These are phyloP conservation scores for Bellardia pandia DNA, from an alignment of 2,888 invertebrate species.

Conservation along the genomic window DNA sequence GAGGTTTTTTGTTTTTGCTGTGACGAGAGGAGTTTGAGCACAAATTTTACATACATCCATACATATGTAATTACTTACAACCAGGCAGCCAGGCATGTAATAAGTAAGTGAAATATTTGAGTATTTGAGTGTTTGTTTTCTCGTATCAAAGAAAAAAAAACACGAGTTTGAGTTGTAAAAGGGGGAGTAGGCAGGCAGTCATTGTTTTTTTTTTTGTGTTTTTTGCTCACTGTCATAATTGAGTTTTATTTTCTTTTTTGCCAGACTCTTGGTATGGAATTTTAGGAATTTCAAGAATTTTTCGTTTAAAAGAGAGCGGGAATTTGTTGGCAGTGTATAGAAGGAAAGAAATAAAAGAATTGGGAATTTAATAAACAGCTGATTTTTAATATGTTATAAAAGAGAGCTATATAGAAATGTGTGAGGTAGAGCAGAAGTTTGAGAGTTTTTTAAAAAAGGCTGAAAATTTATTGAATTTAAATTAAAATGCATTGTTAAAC, in stretches of 20 bases:
- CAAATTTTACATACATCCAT: constrained; percentile 4
- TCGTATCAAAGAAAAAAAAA: no score
- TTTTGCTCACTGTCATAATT: constrained; percentile 54
- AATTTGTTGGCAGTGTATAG: constrained; percentile 10
- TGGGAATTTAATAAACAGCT: constrained; percentile 65
- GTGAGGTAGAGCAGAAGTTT: background rate
- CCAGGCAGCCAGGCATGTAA: background rate
- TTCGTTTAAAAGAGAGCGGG: constrained; percentile 60
- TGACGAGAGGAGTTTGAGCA: constrained; percentile 46
- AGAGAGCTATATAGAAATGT: background rate
- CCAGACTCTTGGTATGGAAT: constrained; percentile 62
- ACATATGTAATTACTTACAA: background rate
- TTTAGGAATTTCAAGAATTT: constrained; percentile 73
- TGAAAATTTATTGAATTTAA: background rate
- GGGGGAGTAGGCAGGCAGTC: constrained; percentile 44
- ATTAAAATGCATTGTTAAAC: background rate
- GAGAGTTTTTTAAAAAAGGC: background rate
- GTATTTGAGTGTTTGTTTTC: constrained; percentile 54
- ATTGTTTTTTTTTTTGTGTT: background rate
- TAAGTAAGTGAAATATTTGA: constrained; percentile 33
- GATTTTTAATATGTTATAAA: constrained; percentile 30
- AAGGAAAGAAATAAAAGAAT: constrained; percentile 8
- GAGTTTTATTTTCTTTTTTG: constrained; percentile 59
- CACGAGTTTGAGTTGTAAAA: no score
- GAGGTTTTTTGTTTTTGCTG: constrained; percentile 54